Percentiles rank a stretch among this genome's conserved stretches.
Evolutionary conservation across 2,888 invertebrate species (phyloP).

Genomic region (Acleris literana): DNA sequence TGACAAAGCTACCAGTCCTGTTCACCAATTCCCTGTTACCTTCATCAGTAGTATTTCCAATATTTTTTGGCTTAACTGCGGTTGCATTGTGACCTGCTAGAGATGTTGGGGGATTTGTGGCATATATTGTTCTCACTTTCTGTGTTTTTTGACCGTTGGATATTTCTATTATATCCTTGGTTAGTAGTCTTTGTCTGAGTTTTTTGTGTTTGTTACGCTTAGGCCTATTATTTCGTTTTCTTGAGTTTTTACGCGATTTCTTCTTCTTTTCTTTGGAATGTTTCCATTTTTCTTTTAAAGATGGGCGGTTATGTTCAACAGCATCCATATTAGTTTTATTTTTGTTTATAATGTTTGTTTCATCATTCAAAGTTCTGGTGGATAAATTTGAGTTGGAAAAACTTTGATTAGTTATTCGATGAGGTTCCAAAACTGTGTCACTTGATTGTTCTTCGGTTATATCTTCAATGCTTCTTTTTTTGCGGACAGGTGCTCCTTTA

Average conservation of each 20-base stretch:
- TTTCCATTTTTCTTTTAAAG: background rate
- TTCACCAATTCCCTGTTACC: background rate
- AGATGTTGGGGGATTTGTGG: background rate
- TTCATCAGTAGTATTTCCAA: background rate
- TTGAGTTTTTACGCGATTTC: background rate
- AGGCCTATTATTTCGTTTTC: background rate
- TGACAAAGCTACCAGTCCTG: background rate
- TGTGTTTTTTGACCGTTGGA: background rate
- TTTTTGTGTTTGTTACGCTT: conserved; percentile 2
- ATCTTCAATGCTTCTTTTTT: background rate
- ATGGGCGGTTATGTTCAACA: background rate
- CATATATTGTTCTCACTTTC: background rate
- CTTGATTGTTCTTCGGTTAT: background rate
- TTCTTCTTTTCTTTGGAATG: background rate
- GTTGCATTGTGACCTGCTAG: background rate
- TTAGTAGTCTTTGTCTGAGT: background rate
- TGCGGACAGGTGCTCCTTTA: conserved; percentile 59
- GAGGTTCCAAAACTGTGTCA: background rate
- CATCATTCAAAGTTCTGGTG: no score
- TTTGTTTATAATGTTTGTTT: no score
- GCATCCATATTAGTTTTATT: background rate
- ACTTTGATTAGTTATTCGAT: background rate
- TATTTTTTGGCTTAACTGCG: background rate
- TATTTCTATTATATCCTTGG: background rate
- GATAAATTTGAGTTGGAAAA: no score